Base-by-base conservation (phyloP, 1,140 invertebrate species). In the Drosophila lowei region DNA sequence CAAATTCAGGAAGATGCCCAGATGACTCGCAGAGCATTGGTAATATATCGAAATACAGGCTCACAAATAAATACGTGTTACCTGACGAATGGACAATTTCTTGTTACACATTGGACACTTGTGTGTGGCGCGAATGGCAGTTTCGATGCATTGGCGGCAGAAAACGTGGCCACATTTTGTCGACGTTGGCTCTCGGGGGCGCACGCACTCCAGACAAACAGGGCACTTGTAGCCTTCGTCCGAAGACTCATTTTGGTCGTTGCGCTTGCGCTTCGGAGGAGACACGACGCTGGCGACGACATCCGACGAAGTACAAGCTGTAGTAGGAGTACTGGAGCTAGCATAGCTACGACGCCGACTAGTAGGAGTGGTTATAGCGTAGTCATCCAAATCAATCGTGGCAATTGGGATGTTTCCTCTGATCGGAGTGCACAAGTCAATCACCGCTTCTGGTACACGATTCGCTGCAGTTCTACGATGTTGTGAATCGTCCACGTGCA, bases 91-190 rank as follows among this genome's bases (percentile, higher is more conserved):
- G 0, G 59, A 53, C 0, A 79, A 3, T 38, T 65, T 89, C 23
- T 70, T 77, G 48, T 89, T 76, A 30, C 83, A 88, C 13, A 88
- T 13, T 0, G 83, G 83, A 11, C 83, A 88, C 13, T 88, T 88
- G 30, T 65, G 66, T 0, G 64, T 46, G 6, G 57, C 9, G 2
- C 30, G 41, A 13, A 77, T 34, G 9, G 68, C 79, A 15, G 42
- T 8, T 16, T 64, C n/a, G 0, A 88, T 72, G 38, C 83, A 88
- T 0, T 1, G 11, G 0, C 61, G 68, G 28, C 83, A 88, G 13
- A 88, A 88, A 13, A 88, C 58, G 18, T 88, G 83, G 1, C 83
- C 83, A 13, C 83, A 88, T 15, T 64, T 67, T 13, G 83, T 88
- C 11, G 85, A 46, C 11, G 49, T 54, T 0, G 84, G 84, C 1